Evolutionary conservation across 2,797 vertebrate species (phyloP).

Genomic region (Rhyacichthys aspro): DNA sequence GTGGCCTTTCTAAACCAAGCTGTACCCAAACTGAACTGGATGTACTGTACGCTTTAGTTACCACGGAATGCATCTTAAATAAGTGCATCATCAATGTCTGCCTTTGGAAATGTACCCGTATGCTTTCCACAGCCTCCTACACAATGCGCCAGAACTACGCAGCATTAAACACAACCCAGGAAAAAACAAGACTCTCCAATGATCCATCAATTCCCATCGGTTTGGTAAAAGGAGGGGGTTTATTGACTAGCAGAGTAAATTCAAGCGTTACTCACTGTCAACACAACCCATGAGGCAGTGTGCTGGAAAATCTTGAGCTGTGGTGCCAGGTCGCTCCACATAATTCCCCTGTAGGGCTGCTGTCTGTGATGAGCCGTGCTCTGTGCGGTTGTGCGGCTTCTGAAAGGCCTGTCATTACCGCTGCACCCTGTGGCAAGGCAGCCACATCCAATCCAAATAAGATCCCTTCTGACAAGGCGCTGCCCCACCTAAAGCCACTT

Average conservation of each 20-base stretch:
- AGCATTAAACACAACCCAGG: constrained; percentile 35
- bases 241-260: constrained; percentile 77
- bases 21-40: no score
- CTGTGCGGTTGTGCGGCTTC: constrained; percentile 69
- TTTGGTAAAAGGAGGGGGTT: constrained; percentile 53
- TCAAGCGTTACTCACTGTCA: constrained; percentile 76
- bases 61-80: neutral
- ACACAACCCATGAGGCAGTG: constrained; percentile 73
- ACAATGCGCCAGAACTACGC: neutral
- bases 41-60: no score
- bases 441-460: constrained; percentile 56
- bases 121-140: constrained; percentile 5
- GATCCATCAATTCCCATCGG: constrained; percentile 73
- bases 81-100: neutral
- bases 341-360: constrained; percentile 72
- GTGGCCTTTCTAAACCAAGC: no score
- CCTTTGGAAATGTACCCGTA: constrained; percentile 1
- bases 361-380: constrained; percentile 70
- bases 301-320: constrained; percentile 72
- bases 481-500: constrained; percentile 48
- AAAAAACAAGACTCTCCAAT: constrained; percentile 59
- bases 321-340: constrained; percentile 71
- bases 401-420: constrained; percentile 75
- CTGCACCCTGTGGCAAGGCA: constrained; percentile 67
- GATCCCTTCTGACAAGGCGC: constrained; percentile 54